Base-by-base conservation (phyloP, 2,797 vertebrate genomes). In the Characodon lateralis region DNA sequence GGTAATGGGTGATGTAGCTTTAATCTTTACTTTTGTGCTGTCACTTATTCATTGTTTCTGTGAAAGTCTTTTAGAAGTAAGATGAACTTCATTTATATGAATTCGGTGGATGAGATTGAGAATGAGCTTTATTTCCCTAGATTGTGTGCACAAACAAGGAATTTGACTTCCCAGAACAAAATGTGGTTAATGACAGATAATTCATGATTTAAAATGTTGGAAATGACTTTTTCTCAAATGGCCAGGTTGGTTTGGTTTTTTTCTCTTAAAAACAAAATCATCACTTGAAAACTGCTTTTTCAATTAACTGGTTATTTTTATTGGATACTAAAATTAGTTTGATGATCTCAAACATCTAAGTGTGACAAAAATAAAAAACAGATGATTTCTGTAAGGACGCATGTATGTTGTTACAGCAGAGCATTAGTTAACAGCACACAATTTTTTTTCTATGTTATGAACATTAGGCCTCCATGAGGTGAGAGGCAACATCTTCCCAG, bases 21-120 rank as follows among this genome's bases (percentile, higher is more conserved):
- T 69, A 73, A 73, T 83, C 77, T 73, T 71, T 72, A 39, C 6
- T 50, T 39, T 59, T n/a, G 1, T 50, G 3, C 53, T 35, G 10
- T 16, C 35, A 28, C 20, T 66, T 12, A 24, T 65, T 35, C 14
- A n/a, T 16, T 46, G 16, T 31, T 70, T 76, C 6, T 26, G 24
- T 48, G 50, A 20, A 8, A 14, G 51, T 31, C 51, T 2, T 18
- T 24, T 28, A n/a, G 18, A 35, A 35, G 7, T 59, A 39, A 43
- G 20, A 1, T 13, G 53, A 5, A 16, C 3, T 70, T 35, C 2
- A 59, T 71, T 43, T 68, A 55, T 55, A 18, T 28, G 10, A 26
- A 24, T 72, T 72, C 7, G 2, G 28, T 72, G 31, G 39, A 72
- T 35, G 35, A 35, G 35, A 35, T 35, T 35, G 35, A 35, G 35